phyloP scores from a whole-genome alignment of 2,888 invertebrate genomes.

The Rapana venosa region DNA sequence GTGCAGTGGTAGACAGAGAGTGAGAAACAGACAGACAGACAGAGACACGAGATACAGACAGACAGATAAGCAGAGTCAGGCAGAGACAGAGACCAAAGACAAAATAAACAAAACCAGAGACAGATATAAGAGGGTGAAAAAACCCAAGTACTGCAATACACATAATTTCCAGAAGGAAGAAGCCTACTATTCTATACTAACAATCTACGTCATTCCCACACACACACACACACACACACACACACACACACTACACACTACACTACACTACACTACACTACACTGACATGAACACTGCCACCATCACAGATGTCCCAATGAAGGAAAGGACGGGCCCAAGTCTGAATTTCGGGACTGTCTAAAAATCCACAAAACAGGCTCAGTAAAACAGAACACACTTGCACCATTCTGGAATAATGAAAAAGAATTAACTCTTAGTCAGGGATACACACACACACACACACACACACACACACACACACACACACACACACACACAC shows the following conservation, averaged over 20 bases:
- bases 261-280: not conserved
- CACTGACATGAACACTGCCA: not conserved
- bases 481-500: too few relatives aligned
- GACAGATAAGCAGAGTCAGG: not conserved
- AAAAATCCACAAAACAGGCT: too few relatives aligned
- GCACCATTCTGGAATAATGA: too few relatives aligned
- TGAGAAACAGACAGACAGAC: not conserved
- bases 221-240: not conserved
- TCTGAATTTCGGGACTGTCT: too few relatives aligned
- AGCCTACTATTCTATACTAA: not conserved
- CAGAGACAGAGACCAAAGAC: not conserved
- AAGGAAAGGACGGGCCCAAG: too few relatives aligned
- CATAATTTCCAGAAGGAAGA: not conserved
- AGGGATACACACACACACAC: too few relatives aligned
- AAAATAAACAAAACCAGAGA: not conserved
- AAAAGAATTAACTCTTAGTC: too few relatives aligned
- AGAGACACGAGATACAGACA: not conserved
- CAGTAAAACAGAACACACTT: too few relatives aligned
- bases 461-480: too few relatives aligned
- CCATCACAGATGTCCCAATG: too few relatives aligned
- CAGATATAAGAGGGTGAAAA: too few relatives aligned
- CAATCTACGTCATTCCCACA: not conserved
- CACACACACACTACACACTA: not conserved
- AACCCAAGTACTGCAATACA: not conserved
- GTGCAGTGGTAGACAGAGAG: not conserved